These are phyloP conservation scores for Mergus octosetaceus DNA, from an alignment of 2,797 vertebrate genomes.

Conservation along the genomic window DNA sequence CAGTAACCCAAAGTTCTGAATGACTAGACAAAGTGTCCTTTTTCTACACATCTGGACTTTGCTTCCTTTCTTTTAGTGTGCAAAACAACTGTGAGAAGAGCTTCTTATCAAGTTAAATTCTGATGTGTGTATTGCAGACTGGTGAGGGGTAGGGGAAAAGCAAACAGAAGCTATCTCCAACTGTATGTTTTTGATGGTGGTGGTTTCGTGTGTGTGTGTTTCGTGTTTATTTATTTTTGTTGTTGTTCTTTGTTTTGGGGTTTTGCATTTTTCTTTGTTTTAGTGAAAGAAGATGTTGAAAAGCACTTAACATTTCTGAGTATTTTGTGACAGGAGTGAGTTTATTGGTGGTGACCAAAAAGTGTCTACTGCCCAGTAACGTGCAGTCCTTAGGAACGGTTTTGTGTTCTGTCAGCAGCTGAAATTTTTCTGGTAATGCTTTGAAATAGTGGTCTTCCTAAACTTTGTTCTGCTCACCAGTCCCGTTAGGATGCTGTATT, in stretches of 20 bases:
- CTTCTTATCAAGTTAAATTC: not conserved
- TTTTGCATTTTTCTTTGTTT: not conserved
- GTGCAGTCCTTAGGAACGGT: accelerated
- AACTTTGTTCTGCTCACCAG: not conserved
- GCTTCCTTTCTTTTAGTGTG: not conserved
- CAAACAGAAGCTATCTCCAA: not conserved
- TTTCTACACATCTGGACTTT: not conserved
- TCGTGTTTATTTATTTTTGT: not conserved
- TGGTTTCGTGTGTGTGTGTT: not conserved
- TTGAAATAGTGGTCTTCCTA: not conserved
- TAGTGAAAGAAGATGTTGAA: not conserved
- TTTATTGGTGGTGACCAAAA: not conserved
- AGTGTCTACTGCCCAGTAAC: not conserved
- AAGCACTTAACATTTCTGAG: not conserved
- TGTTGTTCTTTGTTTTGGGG: no score
- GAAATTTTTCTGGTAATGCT: not conserved
- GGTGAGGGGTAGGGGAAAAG: not conserved
- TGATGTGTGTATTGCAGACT: not conserved
- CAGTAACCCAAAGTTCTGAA: not conserved
- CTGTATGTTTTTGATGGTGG: not conserved
- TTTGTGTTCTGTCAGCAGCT: not conserved
- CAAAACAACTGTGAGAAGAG: not conserved
- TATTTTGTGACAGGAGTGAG: not conserved
- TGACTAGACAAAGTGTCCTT: not conserved
- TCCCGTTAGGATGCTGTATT: not conserved